Evolutionary conservation across 2,888 invertebrate species (phyloP), one percentile per base, ranked within the genome.

Genomic region (Steromphala cineraria): DNA sequence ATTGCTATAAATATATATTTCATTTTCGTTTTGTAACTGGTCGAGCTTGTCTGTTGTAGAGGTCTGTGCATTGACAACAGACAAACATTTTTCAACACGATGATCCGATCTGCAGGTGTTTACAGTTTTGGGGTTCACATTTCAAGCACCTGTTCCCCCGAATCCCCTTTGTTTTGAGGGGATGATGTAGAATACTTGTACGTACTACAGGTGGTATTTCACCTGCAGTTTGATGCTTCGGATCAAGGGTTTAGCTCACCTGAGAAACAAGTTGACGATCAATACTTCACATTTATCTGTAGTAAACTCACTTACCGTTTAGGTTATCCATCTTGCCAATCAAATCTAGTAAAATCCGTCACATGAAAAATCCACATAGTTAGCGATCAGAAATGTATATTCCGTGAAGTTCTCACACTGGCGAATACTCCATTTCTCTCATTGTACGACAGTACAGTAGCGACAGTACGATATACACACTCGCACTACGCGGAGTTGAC

Each of bases 241-340:
- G 62, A 62, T 62, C 62, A 62, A 24, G 3, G 13, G 62, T 28
- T 62, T 62, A 62, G 28, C 62, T 62, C 28, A 31, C 10, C 24
- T 28, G 46, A 74, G 40, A 56, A 67, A n/a, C 40, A 19, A 75
- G 78, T 62, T 62, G 62, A 28, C 62, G 62, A 62, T 28, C 46
- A 40, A 24, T 36, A 55, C 8, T 31, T 71, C n/a, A n/a, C n/a
- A n/a, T n/a, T n/a, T n/a, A n/a, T n/a, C 21, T 55, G 55, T 31
- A 77, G 15, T 24, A 17, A 28, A 46, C 17, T 17, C 36, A 21
- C 82, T 80, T 77, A 82, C 82, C 82, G 74, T 82, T 80, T 24
- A 82, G 78, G 53, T 82, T 82, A 74, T 82, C 82, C 82, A 82
- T 82, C 24, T 67, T 74, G 67, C 28, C 15, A 24, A 8, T 28